phyloP scores from a whole-genome alignment of 2,797 vertebrate genomes.

The Strix occidentalis region DNA sequence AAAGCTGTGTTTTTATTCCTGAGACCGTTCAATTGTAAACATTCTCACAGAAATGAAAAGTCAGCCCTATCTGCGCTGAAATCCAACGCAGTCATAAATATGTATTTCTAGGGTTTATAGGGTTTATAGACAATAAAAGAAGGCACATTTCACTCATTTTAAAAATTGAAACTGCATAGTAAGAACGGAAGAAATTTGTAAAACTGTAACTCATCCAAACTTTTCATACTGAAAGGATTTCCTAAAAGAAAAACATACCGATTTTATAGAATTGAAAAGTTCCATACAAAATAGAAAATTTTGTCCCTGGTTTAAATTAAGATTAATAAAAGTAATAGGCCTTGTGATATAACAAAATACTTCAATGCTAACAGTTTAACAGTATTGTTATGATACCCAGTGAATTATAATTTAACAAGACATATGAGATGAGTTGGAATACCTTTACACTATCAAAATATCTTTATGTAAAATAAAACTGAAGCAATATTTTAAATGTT shows the following conservation, averaged over 20 bases:
- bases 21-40: background rate
- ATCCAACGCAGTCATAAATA: background rate
- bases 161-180: background rate
- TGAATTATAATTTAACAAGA: background rate
- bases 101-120: background rate
- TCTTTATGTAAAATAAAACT: background rate
- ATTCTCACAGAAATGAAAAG: slow-evolving; percentile 30
- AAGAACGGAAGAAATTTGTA: background rate
- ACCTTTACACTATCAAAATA: background rate
- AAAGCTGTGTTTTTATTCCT: slow-evolving; percentile 25
- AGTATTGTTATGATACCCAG: background rate
- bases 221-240: background rate
- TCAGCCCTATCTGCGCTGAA: background rate
- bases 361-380: background rate
- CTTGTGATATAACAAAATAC: background rate
- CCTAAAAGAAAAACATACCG: background rate
- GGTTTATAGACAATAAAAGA: background rate
- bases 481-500: background rate
- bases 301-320: background rate
- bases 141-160: background rate
- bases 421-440: background rate
- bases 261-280: background rate
- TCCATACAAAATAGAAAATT: background rate
- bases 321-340: background rate
- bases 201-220: background rate